Conservation (phyloP, 2,113 vertebrate species). For the Copsychus sechellarum region DNA sequence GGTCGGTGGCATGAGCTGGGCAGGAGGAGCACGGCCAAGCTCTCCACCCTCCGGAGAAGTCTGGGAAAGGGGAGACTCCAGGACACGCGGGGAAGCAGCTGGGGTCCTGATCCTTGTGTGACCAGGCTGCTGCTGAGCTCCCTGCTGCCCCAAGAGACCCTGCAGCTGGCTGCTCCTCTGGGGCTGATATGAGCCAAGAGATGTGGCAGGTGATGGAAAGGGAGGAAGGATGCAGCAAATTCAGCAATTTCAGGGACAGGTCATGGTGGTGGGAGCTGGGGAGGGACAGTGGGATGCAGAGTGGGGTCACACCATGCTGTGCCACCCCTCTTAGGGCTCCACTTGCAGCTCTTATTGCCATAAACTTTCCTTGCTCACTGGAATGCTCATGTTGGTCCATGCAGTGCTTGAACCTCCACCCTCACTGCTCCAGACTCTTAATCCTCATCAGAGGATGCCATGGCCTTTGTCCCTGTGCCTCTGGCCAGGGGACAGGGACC, state of each 20-base stretch:
- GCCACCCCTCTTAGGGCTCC: fast-evolving
- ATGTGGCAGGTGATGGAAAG: background rate
- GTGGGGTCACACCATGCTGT: fast-evolving
- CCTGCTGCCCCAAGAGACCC: background rate
- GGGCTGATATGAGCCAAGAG: background rate
- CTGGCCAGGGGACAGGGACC: fast-evolving
- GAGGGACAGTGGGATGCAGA: background rate
- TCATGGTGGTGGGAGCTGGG: fast-evolving
- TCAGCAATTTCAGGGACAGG: background rate
- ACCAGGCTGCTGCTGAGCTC: background rate
- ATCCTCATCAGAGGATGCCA: background rate
- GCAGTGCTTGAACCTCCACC: background rate
- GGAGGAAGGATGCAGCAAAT: background rate
- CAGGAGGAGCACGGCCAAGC: background rate
- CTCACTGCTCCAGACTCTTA: background rate
- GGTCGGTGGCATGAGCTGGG: background rate
- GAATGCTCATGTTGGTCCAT: background rate
- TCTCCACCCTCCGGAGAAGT: background rate
- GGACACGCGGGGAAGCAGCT: fast-evolving
- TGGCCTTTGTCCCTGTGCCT: background rate
- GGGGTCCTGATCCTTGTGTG: background rate
- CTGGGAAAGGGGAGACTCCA: background rate
- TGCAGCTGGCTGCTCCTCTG: fast-evolving
- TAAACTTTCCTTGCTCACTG: background rate
- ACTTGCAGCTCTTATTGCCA: background rate